Conservation (phyloP, 2,113 vertebrate species). For the Pteruthius melanotis region DNA sequence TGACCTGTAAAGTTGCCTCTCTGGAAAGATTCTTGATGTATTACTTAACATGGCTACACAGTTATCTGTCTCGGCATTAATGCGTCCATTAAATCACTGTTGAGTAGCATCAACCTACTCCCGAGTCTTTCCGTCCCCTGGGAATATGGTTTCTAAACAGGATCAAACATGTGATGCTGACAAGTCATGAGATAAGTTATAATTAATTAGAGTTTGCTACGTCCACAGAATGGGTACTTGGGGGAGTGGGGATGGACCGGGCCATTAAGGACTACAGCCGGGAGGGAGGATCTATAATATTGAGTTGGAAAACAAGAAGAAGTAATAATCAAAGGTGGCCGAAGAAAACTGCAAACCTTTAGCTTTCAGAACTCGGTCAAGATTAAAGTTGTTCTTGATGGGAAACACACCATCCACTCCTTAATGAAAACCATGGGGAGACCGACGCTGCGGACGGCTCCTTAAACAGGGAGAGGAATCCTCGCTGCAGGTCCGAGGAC, state of each 20-base stretch:
- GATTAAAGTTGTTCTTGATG: slow-evolving; percentile 64
- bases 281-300: slow-evolving; percentile 59
- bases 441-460: not conserved
- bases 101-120: slow-evolving; percentile 49
- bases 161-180: slow-evolving; percentile 58
- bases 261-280: slow-evolving; percentile 18
- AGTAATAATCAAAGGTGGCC: slow-evolving; percentile 62
- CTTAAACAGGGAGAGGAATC: not conserved
- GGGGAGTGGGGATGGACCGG: slow-evolving; percentile 22
- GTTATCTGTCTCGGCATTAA: slow-evolving; percentile 49
- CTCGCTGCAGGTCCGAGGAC: not conserved
- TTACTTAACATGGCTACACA: slow-evolving; percentile 50
- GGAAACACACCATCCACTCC: slow-evolving; percentile 53
- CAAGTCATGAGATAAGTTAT: slow-evolving; percentile 59
- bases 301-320: slow-evolving; percentile 47
- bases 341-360: slow-evolving; percentile 61
- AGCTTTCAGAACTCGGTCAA: slow-evolving; percentile 53
- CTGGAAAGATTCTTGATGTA: slow-evolving; percentile 57
- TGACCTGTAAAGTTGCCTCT: slow-evolving; percentile 44
- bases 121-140: slow-evolving; percentile 26
- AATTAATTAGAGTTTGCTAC: slow-evolving; percentile 64
- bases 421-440: slow-evolving; percentile 64
- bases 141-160: slow-evolving; percentile 68
- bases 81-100: slow-evolving; percentile 63
- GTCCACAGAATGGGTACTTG: slow-evolving; percentile 49